These are phyloP conservation scores for Ennomos erosarius DNA, from an alignment of 2,888 invertebrate species.

Conservation along the genomic window DNA sequence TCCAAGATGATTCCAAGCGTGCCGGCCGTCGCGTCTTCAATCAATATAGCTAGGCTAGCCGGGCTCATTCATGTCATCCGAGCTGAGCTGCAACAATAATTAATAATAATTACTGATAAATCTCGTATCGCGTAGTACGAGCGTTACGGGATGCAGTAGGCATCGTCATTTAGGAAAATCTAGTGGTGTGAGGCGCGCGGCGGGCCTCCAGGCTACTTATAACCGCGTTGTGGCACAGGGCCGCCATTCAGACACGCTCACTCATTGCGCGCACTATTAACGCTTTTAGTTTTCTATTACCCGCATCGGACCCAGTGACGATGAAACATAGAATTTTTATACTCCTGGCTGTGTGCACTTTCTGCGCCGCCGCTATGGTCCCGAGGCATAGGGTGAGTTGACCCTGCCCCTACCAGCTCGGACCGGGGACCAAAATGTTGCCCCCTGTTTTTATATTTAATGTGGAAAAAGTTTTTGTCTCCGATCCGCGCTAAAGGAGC, in stretches of 20 bases:
- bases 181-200: slow-evolving; percentile 30
- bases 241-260: slow-evolving; percentile 58
- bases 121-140: slow-evolving; percentile 38
- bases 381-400: slow-evolving; percentile 66
- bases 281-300: slow-evolving; percentile 28
- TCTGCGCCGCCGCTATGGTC: slow-evolving; percentile 62
- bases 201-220: slow-evolving; percentile 47
- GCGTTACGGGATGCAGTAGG: background rate
- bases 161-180: slow-evolving; percentile 22
- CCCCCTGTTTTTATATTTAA: no score
- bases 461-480: no score
- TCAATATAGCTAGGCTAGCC: no score
- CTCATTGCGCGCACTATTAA: slow-evolving; percentile 45
- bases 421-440: no score
- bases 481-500: no score
- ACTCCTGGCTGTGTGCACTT: slow-evolving; percentile 54
- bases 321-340: slow-evolving; percentile 58
- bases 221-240: slow-evolving; percentile 32
- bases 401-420: no score
- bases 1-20: no score
- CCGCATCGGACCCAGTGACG: slow-evolving; percentile 37
- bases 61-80: slow-evolving; percentile 43
- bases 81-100: slow-evolving; percentile 16
- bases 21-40: no score
- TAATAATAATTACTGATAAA: slow-evolving; percentile 43